Evolutionary conservation across 2,888 invertebrate species (phyloP).

Genomic region (Capitulum mitella): DNA sequence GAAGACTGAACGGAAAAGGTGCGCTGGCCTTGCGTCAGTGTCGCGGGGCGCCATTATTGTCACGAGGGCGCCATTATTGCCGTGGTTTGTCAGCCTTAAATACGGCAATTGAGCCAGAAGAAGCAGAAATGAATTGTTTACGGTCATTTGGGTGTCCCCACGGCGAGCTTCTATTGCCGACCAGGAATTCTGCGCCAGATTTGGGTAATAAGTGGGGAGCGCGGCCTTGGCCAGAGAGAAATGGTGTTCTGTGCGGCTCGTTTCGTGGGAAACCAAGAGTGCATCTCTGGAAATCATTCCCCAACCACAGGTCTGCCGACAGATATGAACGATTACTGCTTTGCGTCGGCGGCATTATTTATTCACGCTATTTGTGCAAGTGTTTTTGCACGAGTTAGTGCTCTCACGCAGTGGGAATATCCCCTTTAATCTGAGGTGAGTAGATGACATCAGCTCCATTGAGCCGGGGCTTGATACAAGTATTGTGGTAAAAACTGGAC

Average conservation of each 20-base stretch:
- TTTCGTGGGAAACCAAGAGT: neutral
- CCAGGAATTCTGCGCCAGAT: neutral
- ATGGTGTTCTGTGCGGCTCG: neutral
- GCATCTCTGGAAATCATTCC: too few relatives aligned
- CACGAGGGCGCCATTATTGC: slow-evolving; percentile 19
- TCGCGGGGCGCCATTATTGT: neutral
- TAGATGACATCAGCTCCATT: too few relatives aligned
- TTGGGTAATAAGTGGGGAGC: neutral
- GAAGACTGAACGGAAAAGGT: too few relatives aligned
- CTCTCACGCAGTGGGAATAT: too few relatives aligned
- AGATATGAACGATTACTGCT: too few relatives aligned
- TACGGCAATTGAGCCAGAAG: neutral
- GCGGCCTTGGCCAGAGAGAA: neutral
- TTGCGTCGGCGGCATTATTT: too few relatives aligned
- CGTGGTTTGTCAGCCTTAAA: slow-evolving; percentile 6
- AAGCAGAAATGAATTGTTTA: slow-evolving; percentile 13
- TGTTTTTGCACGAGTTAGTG: too few relatives aligned
- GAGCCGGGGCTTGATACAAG: too few relatives aligned
- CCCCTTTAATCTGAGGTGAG: too few relatives aligned
- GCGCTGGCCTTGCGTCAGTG: neutral
- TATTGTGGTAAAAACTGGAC: too few relatives aligned
- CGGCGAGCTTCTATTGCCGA: neutral
- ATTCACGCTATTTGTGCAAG: too few relatives aligned
- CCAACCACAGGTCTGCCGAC: too few relatives aligned
- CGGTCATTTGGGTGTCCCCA: neutral